phyloP scores from a whole-genome alignment of 2,113 vertebrate species.

The Carettochelys insculpta region DNA sequence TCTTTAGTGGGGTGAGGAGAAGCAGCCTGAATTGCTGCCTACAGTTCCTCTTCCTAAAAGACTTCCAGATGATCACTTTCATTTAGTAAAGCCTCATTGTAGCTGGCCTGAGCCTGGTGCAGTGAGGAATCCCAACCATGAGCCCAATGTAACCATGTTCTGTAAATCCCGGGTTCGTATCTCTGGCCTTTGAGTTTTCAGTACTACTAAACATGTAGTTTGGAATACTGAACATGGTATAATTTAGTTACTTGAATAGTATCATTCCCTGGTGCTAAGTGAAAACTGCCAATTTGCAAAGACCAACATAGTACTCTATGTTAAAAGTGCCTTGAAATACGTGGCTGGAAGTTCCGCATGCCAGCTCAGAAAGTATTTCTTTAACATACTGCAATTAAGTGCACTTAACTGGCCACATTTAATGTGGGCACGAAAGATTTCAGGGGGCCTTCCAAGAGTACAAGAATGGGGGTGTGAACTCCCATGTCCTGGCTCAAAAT shows the following conservation, averaged over 20 bases:
- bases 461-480: not conserved
- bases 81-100: not conserved
- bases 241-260: conserved; percentile 51
- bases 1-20: not conserved
- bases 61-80: not conserved
- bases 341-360: conserved; percentile 30
- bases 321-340: conserved; percentile 50
- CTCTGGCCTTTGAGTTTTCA: not conserved
- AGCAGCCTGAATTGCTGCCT: not conserved
- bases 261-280: conserved; percentile 29
- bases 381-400: conserved; percentile 34
- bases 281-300: conserved; percentile 49
- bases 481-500: conserved; percentile 6
- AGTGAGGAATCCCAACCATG: not conserved
- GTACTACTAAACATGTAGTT: conserved; percentile 4
- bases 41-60: not conserved
- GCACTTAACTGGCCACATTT: conserved; percentile 29
- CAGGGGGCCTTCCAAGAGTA: not conserved
- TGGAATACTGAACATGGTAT: not conserved
- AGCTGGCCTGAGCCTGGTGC: not conserved
- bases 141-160: not conserved
- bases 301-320: conserved; percentile 43
- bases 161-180: not conserved
- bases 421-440: conserved; percentile 33
- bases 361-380: conserved; percentile 50